phyloP scores from a whole-genome alignment of 2,113 vertebrate species.

The Alethe diademata region DNA sequence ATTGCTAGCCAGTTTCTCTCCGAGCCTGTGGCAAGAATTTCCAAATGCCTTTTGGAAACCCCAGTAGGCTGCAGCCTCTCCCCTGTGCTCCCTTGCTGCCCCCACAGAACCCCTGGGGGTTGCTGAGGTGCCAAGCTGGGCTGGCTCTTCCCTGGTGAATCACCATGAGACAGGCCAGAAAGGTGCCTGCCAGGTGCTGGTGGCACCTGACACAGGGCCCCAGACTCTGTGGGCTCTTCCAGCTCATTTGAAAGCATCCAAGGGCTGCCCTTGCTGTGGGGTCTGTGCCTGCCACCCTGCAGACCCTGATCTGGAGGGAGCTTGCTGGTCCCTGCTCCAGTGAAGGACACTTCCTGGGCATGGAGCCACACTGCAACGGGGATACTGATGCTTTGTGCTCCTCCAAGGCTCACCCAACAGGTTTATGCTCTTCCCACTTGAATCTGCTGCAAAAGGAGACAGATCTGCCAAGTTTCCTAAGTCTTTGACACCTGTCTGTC shows the following conservation, averaged over 20 bases:
- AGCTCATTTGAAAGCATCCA: not conserved
- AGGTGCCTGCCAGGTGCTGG: fast-evolving
- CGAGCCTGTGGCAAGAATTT: not conserved
- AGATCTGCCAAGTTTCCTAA: not conserved
- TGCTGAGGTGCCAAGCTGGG: not conserved
- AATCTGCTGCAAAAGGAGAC: not conserved
- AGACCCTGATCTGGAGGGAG: not conserved
- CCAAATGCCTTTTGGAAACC: not conserved
- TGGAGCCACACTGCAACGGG: fast-evolving
- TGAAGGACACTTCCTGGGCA: not conserved
- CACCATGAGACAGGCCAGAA: not conserved
- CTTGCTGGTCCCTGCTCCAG: fast-evolving
- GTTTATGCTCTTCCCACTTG: not conserved
- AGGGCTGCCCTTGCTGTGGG: not conserved
- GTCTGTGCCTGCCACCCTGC: no score
- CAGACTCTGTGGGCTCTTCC: not conserved
- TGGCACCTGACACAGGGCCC: not conserved
- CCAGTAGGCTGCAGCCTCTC: not conserved
- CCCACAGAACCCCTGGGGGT: not conserved
- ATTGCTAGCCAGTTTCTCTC: not conserved
- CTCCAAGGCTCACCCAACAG: not conserved
- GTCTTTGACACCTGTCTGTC: not conserved
- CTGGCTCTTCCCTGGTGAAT: not conserved
- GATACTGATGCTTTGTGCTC: not conserved
- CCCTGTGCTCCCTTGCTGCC: not conserved